Conservation (phyloP, 2,113 vertebrate species). For the Desmodus rotundus region DNA sequence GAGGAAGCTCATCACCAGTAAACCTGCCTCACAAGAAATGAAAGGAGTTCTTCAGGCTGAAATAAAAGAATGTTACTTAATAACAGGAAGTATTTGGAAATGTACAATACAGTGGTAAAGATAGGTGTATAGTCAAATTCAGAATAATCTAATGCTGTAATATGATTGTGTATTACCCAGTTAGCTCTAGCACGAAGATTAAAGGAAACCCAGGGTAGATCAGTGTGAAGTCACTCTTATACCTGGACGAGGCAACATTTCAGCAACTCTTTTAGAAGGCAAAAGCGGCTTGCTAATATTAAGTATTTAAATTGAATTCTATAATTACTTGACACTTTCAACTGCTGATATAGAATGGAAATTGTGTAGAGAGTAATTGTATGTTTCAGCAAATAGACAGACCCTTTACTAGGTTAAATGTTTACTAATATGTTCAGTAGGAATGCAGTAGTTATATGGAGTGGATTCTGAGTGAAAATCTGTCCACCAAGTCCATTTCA, state of each 20-base stretch:
- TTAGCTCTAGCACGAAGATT: background rate
- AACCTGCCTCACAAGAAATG: background rate
- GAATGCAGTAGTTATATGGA: background rate
- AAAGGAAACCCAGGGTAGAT: background rate
- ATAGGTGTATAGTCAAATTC: background rate
- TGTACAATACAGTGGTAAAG: background rate
- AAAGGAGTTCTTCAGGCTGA: background rate
- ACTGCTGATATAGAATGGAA: background rate
- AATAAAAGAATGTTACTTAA: background rate
- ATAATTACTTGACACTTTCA: background rate
- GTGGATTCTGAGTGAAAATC: background rate
- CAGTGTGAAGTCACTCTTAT: background rate
- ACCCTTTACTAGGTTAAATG: background rate
- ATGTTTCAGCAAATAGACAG: background rate
- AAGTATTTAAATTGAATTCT: background rate
- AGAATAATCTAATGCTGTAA: background rate
- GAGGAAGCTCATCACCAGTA: background rate
- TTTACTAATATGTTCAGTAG: background rate
- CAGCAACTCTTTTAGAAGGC: background rate
- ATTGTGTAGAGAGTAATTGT: background rate
- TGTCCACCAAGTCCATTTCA: background rate
- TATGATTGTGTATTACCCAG: background rate
- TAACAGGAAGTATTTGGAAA: background rate
- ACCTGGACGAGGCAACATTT: background rate
- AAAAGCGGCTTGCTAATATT: background rate